Conservation (phyloP, 2,888 invertebrate species). For the Lasioglossum figueresi region DNA sequence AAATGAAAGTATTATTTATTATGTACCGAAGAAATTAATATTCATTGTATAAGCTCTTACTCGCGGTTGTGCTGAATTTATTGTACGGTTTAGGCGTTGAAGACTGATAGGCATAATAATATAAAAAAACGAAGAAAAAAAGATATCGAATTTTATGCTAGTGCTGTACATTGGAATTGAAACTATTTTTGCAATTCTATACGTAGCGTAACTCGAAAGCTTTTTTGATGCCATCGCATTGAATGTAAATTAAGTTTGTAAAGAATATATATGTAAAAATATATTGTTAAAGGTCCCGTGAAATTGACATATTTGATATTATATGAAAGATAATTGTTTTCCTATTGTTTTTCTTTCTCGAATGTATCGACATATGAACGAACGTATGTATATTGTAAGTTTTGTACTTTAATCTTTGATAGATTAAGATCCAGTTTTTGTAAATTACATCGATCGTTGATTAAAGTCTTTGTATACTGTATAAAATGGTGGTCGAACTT, state of each 20-base stretch:
- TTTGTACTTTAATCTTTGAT: slow-evolving; percentile 12
- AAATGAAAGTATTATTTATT: slow-evolving; percentile 37
- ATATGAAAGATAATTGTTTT: neutral
- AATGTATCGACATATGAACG: slow-evolving; percentile 1
- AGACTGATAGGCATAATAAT: slow-evolving; percentile 50
- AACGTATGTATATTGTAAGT: neutral
- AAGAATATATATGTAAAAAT: neutral
- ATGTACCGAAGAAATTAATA: neutral
- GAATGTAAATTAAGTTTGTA: slow-evolving; percentile 20
- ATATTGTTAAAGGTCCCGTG: neutral
- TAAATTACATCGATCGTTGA: slow-evolving; percentile 7
- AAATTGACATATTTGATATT: neutral
- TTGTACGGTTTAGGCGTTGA: slow-evolving; percentile 20
- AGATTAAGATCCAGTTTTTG: neutral
- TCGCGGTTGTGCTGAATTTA: slow-evolving; percentile 11
- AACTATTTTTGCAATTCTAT: neutral
- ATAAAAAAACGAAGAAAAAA: slow-evolving; percentile 21
- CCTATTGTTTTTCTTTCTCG: neutral
- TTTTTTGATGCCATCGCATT: slow-evolving; percentile 29
- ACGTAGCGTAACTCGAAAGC: neutral
- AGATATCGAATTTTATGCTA: neutral
- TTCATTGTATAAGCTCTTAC: neutral
- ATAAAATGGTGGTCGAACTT: neutral
- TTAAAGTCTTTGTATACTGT: slow-evolving; percentile 16
- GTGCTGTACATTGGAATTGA: neutral